Evolutionary conservation across 2,797 vertebrate species (phyloP), one percentile per base, ranked within the genome.

Genomic region (Mionectes olivaceus): DNA sequence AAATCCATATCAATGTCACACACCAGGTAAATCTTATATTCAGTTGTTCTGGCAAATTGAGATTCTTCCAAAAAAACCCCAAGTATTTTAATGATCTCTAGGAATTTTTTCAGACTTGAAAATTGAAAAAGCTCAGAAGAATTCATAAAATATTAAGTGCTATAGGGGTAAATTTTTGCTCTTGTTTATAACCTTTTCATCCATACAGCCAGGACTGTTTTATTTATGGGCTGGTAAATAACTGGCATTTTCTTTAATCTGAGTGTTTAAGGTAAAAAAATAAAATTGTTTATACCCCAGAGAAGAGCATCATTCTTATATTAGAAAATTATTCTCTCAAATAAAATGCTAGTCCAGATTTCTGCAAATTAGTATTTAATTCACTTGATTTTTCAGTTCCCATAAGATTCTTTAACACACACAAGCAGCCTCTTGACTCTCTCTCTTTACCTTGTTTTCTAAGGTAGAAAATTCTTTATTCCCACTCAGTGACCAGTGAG

Each of bases 101-200:
- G 10, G 3, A 3, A 24, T 64, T 94, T 33, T 78, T 77, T 47
- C 60, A 68, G 77, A 49, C 76, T 65, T 49, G 32, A 59, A 59
- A 87, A 56, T 35, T 95, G 83, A 93, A 94, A 92, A 93, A 67
- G 43, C 18, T 12, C 57, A 82, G 80, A 33, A 67, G 71, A 94
- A 88, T 88, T 96, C 25, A 22, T 85, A 25, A 93, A 94, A 71
- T 59, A 10, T 18, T 67, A 28, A 70, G 15, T 1, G 0, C 33
- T 65, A 10, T 27, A 77, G 56, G 61, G 81, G 22, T 44, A 70
- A 10, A 19, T 49, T 59, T 68, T 69, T 84, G 17, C 5, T 87
- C 23, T 74, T 87, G 33, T 25, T 87, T 52, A 56, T 63, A 78
- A 82, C 7, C 4, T 77, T 50, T 65, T 82, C 32, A 65, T 86